Percentiles rank a stretch among this genome's conserved stretches.
Evolutionary conservation across 2,113 vertebrate species (phyloP).

Genomic region (Gavialis gangeticus): DNA sequence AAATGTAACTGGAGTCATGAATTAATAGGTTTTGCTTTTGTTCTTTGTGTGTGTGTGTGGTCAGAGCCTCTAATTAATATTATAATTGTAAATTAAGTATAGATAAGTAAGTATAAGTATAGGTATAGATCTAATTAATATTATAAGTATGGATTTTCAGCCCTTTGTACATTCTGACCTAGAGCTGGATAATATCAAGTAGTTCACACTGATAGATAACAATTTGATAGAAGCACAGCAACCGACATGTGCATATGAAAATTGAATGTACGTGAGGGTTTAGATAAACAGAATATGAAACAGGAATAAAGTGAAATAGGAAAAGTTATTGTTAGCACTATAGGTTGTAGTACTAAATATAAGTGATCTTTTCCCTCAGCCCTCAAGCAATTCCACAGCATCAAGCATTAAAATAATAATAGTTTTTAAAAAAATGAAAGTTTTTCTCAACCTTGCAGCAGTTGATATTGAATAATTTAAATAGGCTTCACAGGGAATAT

Average conservation of each 20-base stretch:
- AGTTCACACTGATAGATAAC: background rate
- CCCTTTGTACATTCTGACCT: background rate
- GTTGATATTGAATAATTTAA: background rate
- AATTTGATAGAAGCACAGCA: background rate
- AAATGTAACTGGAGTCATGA: too few relatives aligned
- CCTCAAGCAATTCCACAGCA: background rate
- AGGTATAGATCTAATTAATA: too few relatives aligned
- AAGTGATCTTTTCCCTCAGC: background rate
- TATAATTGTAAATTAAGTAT: too few relatives aligned
- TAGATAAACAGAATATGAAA: too few relatives aligned
- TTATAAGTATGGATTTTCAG: too few relatives aligned
- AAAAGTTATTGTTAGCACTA: too few relatives aligned
- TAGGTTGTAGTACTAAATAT: too few relatives aligned
- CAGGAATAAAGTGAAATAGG: too few relatives aligned
- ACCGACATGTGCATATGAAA: background rate
- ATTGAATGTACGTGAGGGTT: background rate
- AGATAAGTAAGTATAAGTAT: too few relatives aligned
- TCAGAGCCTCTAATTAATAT: too few relatives aligned
- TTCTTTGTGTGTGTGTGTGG: too few relatives aligned
- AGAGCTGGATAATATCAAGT: background rate
- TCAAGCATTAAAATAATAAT: background rate
- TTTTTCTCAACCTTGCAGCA: background rate
- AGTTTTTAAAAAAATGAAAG: background rate
- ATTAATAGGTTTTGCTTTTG: too few relatives aligned
- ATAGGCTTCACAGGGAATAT: background rate